These are phyloP conservation scores for Toxonevra muliebris DNA, from an alignment of 2,888 invertebrate species.

Conservation along the genomic window DNA sequence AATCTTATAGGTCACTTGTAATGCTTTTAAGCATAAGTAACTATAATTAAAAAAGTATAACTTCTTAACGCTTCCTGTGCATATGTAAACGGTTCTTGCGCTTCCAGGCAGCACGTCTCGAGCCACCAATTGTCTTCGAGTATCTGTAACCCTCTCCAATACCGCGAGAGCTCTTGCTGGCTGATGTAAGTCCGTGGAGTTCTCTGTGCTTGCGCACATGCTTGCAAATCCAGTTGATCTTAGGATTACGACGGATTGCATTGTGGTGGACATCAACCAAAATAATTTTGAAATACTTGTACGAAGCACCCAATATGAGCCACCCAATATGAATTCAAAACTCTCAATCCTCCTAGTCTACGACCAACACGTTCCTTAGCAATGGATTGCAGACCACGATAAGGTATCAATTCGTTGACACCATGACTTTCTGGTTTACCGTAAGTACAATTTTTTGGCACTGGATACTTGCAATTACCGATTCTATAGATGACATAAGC, in stretches of 20 bases:
- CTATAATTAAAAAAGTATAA: background rate
- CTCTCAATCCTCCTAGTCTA: constrained; percentile 91
- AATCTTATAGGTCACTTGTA: too few species aligned
- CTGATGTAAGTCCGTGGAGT: constrained; percentile 95
- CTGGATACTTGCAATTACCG: constrained; percentile 98
- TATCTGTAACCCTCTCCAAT: constrained; percentile 94
- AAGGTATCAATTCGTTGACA: constrained; percentile 97
- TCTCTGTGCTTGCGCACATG: constrained; percentile 99
- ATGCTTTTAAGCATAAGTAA: too few species aligned
- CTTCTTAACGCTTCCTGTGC: constrained; percentile 95
- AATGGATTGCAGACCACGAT: constrained; percentile 92
- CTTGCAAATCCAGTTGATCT: constrained; percentile 97
- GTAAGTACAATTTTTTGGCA: constrained; percentile 96
- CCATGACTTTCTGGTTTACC: constrained; percentile 99
- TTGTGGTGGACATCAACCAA: constrained; percentile 75
- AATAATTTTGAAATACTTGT: constrained; percentile 98
- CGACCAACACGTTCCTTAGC: constrained; percentile 99
- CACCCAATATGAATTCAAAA: constrained; percentile 99
- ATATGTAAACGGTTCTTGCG: constrained; percentile 92
- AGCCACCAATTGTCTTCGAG: constrained; percentile 97
- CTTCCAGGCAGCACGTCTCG: constrained; percentile 93
- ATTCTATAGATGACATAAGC: constrained; percentile 97
- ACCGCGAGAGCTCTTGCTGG: constrained; percentile 95
- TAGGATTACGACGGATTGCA: constrained; percentile 93
- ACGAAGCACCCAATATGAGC: constrained; percentile 98